Base-by-base conservation (phyloP, 2,113 vertebrate genomes). In the Petroica traversi region DNA sequence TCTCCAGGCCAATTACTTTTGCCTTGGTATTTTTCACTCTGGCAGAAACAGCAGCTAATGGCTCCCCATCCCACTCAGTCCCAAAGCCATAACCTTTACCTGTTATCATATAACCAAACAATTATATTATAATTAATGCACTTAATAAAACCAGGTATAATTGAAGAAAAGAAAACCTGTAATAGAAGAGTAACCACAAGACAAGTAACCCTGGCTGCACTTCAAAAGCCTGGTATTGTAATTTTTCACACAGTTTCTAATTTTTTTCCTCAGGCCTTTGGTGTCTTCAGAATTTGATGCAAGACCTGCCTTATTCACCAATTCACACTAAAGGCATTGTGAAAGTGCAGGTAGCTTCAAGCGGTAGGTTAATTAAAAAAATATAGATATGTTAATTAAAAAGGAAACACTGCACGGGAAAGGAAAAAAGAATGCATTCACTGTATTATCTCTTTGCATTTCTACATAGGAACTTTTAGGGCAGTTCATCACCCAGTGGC, bases 1-100 rank as follows among this genome's bases (percentile, higher is more conserved):
- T 85, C 73, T 78, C 57, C 46, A 75, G 76, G 11, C 45, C n/a
- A 92, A 72, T 76, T 92, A 68, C 52, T 95, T 95, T 75, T 88
- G 61, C 28, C 73, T 72, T 48, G 49, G 25, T 89, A 85, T 97
- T 95, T 95, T 89, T 89, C 55, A 89, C 57, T 76, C 48, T 62
- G 31, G 41, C 63, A 89, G 64, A 55, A 89, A 46, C 63, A 83
- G 69, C 9, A 83, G 71, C n/a, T 41, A 82, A 76, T 48, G 71
- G 71, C 13, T 76, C 49, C 20, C 36, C 22, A 33, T 19, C 43
- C 75, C n/a, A 67, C 22, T 43, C 34, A 61, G 23, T 41, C 6
- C 28, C 52, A 85, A 40, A 78, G 52, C n/a, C 58, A 66, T 67
- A 75, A 66, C 54, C 72, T 88, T 91, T 49, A 92, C 33, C 29